A percentile compares a stretch with the other conserved stretches of the same genome.
Evolutionary conservation across 2,797 vertebrate genomes (phyloP).

Genomic region (Danionella dracula): DNA sequence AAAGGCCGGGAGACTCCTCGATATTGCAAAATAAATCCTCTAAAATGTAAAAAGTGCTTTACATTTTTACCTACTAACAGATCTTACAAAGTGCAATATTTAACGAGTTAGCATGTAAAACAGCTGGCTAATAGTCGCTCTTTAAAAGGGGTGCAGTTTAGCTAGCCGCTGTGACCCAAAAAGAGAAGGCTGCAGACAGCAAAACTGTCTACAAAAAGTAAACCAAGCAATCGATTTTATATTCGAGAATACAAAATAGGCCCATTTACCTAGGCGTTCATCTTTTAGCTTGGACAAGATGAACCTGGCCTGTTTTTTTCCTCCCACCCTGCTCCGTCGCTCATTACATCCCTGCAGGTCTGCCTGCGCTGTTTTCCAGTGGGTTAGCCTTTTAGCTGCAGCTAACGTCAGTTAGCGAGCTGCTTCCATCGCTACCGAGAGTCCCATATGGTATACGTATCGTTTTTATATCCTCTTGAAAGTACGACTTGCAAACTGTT

Average conservation of each 20-base stretch:
- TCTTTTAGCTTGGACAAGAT: constrained; percentile 57
- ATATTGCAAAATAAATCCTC: too few species aligned
- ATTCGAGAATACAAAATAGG: constrained; percentile 40
- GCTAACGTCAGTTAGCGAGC: constrained; percentile 46
- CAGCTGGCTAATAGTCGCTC: constrained; percentile 43
- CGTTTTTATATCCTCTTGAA: constrained; percentile 6
- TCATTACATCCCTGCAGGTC: constrained; percentile 60
- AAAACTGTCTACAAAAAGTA: constrained; percentile 6
- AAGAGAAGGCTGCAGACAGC: constrained; percentile 20
- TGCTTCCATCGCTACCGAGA: constrained; percentile 65
- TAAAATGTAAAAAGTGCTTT: too few species aligned
- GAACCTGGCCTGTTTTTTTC: constrained; percentile 73
- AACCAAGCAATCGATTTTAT: background rate
- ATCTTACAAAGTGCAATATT: background rate
- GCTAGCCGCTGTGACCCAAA: constrained; percentile 22
- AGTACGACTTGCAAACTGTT: constrained; percentile 23
- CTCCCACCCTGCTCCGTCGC: constrained; percentile 61
- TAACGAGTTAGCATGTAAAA: constrained; percentile 49
- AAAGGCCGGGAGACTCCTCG: too few species aligned
- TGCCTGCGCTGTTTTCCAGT: constrained; percentile 74
- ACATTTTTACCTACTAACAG: too few species aligned
- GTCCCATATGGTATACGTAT: constrained; percentile 41
- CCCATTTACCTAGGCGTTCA: constrained; percentile 67
- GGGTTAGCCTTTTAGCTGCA: constrained; percentile 60
- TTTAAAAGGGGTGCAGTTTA: background rate